Evolutionary conservation across 2,888 invertebrate genomes (phyloP), one percentile per base, ranked within the genome.

Genomic region (Drosophila neutralis): DNA sequence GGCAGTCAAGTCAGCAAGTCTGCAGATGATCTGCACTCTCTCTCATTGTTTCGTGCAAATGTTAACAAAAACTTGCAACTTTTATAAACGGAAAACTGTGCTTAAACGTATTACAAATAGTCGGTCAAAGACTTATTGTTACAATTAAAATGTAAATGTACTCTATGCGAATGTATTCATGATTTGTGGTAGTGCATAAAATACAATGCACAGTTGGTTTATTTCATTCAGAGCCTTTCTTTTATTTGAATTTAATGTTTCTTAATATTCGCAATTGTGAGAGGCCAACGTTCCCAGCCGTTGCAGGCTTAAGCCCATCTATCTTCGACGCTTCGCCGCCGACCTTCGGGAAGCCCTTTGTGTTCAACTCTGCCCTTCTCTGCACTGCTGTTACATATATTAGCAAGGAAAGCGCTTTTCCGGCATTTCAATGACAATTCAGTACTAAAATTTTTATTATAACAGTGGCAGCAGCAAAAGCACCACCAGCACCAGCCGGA

Each of bases 401-500:
- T 56, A 62, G 53, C 42, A 63, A 66, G 21, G 52, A 48, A 48
- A 63, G 51, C 58, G 65, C 58, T 63, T 59, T 36, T 54, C 51
- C 33, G 56, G 64, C 75, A 66, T 80, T 73, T 68, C 71, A 64
- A 68, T 74, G 69, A 67, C 62, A 82, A 66, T 70, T 62, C 68
- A 59, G 72, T 73, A 70, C 79, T 78, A 70, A 80, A 78, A 70
- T 59, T 80, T 78, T 80, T 78, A 82, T 76, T 78, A 78, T 27
- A 27, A 48, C 59, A 61, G 63, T 24, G 57, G 49, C 40, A 48
- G 53, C 76, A 61, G 45, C 75, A 61, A 21, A 35, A 58, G 58
- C 67, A 64, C 31, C 29, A 51, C 40, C 73, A 52, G 57, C 74
- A 63, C 36, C 77, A 63, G 60, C 70, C 76, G 71, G 65, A 69